Conservation (phyloP, 2,888 invertebrate genomes). For the Eupithecia subumbrata region DNA sequence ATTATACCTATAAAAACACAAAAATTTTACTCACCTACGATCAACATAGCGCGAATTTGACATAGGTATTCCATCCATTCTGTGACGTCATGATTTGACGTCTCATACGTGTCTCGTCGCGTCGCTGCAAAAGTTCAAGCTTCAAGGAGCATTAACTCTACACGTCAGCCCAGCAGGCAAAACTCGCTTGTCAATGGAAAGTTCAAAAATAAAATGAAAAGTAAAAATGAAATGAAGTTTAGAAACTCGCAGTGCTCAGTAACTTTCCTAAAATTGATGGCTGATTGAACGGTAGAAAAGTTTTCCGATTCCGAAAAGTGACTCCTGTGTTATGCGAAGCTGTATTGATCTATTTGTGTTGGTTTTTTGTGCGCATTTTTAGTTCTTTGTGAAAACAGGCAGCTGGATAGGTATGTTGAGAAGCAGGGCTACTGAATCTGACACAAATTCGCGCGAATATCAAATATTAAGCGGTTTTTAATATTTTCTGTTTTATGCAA, state of each 20-base stretch:
- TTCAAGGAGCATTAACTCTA: not conserved
- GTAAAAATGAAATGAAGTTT: constrained; percentile 12
- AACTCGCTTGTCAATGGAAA: not conserved
- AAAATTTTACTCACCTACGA: too few relatives aligned
- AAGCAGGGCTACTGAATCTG: too few relatives aligned
- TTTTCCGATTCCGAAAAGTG: not conserved
- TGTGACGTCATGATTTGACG: not conserved
- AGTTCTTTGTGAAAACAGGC: not conserved
- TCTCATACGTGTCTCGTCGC: not conserved
- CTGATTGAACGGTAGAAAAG: not conserved
- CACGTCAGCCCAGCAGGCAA: not conserved
- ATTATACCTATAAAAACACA: too few relatives aligned
- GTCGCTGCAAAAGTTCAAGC: not conserved
- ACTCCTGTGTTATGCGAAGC: not conserved
- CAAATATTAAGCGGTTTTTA: too few relatives aligned
- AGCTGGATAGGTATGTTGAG: too few relatives aligned
- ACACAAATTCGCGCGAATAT: too few relatives aligned
- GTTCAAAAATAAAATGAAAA: constrained; percentile 14
- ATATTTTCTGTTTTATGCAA: too few relatives aligned
- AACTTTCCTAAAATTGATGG: constrained; percentile 14
- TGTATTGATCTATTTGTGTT: not conserved
- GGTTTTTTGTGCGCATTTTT: not conserved
- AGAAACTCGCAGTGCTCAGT: not conserved
- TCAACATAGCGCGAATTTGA: too few relatives aligned
- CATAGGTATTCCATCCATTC: not conserved